Conservation (phyloP, 2,113 vertebrate genomes). For the Ceratotherium simum region DNA sequence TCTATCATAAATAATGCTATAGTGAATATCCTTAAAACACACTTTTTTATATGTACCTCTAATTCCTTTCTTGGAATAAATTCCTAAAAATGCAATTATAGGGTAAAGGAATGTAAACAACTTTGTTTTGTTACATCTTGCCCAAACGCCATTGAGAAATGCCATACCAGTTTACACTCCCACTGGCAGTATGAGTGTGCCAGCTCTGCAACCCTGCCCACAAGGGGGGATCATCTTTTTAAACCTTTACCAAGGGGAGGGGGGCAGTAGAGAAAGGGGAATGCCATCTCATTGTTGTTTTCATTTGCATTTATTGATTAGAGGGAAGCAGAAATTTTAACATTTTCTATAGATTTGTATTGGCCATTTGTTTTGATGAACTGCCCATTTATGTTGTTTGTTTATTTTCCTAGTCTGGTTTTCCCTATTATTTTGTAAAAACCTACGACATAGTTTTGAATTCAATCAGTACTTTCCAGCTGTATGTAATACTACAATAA, state of each 20-base stretch:
- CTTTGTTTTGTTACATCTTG: background rate
- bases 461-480: background rate
- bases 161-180: background rate
- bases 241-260: background rate
- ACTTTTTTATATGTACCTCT: background rate
- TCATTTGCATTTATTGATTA: constrained; percentile 25
- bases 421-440: constrained; percentile 38
- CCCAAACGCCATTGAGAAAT: background rate
- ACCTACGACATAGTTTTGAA: background rate
- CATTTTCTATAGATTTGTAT: background rate
- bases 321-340: background rate
- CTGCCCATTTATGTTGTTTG: background rate
- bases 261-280: background rate
- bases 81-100: background rate
- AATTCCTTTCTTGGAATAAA: background rate
- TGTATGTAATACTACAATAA: background rate
- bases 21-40: background rate
- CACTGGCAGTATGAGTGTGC: background rate
- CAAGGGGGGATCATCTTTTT: background rate
- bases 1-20: background rate
- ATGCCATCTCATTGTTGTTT: background rate
- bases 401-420: background rate
- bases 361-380: background rate
- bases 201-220: background rate
- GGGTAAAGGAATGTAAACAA: background rate